Evolutionary conservation across 2,888 invertebrate species (phyloP), one percentile per base, ranked within the genome.

Genomic region (Notocelia uddmanniana): DNA sequence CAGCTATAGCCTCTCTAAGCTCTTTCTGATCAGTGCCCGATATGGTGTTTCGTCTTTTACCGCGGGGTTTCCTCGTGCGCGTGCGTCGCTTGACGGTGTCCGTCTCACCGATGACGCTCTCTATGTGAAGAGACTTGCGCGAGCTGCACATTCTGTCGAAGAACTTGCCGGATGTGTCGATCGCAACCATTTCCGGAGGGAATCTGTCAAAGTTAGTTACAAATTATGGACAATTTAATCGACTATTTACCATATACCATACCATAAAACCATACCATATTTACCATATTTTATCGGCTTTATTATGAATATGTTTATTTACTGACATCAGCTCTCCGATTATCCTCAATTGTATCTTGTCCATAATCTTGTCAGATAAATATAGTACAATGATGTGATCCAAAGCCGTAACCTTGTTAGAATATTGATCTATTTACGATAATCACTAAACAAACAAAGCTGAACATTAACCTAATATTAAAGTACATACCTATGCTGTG

Each of bases 1-100:
- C 97, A 93, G 96, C 96, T 84, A 97, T 95, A 84, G 97, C 97
- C 91, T 97, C 96, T 89, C 96, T 95, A 90, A 98, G 97, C 94
- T 98, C 98, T 94, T 97, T 97, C 87, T 97, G 97, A 94, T 97
- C 97, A 83, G 97, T 97, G 89, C 98, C 97, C 81, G 97, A 97
- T 87, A 98, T 96, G 83, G 98, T 98, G 92, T 98, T 98, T 88
- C 98, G 95, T 94, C 98, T 95, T 93, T 97, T 96, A 89, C 96
- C 97, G 79, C 97, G 95, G 76, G 97, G 96, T 89, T 96, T 96
- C 80, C 97, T 94, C 64, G 96, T 95, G 83, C 96, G 95, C 68
- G 96, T 96, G 80, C 96, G 93, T 79, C 97, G 94, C 84, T 96
- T 96, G 73, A 96, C 95, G 59, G 95, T 95, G 87, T 95, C 95